Percentiles rank a stretch among this genome's conserved stretches.
Conservation (phyloP, 2,113 vertebrate species). For the Cathartes aura region DNA sequence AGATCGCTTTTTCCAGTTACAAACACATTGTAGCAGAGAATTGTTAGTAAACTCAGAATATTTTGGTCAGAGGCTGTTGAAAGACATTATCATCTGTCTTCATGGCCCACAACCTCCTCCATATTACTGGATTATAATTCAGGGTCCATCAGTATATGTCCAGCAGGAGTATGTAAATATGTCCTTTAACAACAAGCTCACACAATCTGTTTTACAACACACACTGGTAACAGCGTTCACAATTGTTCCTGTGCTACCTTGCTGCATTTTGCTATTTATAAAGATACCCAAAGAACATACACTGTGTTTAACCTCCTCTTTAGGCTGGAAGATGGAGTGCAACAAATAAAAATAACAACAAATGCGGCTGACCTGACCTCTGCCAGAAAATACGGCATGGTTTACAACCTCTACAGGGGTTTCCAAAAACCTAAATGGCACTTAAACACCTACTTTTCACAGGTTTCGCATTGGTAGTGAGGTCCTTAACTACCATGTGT, state of each 20-base stretch:
- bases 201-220: not conserved
- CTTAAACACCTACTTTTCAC: not conserved
- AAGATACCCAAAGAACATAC: not conserved
- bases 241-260: not conserved
- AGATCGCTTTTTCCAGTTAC: not conserved
- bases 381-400: not conserved
- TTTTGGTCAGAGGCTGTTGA: not conserved
- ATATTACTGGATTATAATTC: not conserved
- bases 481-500: not conserved
- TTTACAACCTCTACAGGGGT: not conserved
- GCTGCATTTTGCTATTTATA: not conserved
- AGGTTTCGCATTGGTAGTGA: not conserved
- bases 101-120: not conserved
- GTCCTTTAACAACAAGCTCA: not conserved
- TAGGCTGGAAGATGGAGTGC: not conserved
- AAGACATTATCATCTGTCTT: not conserved
- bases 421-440: not conserved
- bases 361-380: not conserved
- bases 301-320: not conserved
- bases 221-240: not conserved
- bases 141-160: not conserved
- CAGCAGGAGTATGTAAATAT: not conserved
- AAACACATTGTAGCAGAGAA: not conserved
- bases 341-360: not conserved
- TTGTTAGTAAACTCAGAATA: not conserved